phyloP scores from a whole-genome alignment of 2,113 vertebrate genomes.

The Eudyptes chrysolophus region DNA sequence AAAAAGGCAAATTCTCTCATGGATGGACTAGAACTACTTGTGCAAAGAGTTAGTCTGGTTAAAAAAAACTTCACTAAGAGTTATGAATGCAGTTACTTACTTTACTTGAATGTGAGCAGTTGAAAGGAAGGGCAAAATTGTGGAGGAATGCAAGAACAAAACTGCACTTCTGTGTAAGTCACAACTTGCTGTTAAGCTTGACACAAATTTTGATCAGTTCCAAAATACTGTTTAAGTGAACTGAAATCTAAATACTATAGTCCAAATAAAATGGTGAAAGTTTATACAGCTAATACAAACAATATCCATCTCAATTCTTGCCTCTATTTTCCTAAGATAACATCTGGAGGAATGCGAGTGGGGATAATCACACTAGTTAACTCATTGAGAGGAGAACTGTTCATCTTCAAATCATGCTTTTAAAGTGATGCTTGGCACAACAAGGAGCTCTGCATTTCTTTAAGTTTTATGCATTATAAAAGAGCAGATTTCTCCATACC shows the following conservation, averaged over 20 bases:
- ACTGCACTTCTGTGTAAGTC: background rate
- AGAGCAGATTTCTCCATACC: background rate
- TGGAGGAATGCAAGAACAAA: background rate
- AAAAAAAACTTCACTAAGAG: background rate
- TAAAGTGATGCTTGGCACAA: background rate
- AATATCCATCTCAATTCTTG: background rate
- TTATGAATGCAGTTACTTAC: background rate
- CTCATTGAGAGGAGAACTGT: background rate
- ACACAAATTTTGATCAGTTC: background rate
- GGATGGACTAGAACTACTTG: background rate
- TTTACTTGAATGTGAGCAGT: background rate
- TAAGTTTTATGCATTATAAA: fast-evolving
- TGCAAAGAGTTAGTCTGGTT: background rate
- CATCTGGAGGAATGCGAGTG: background rate
- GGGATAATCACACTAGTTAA: background rate
- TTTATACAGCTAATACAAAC: background rate
- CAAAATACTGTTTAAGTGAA: background rate
- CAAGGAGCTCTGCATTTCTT: background rate
- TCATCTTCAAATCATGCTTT: background rate
- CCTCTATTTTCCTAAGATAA: background rate
- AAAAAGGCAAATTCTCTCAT: background rate
- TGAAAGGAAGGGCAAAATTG: background rate
- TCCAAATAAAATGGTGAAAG: background rate
- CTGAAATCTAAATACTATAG: background rate
- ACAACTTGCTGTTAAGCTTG: background rate